Percentiles rank a stretch among this genome's conserved stretches.
Conservation (phyloP, 2,888 invertebrate species). For the Petrolisthes manimaculis region DNA sequence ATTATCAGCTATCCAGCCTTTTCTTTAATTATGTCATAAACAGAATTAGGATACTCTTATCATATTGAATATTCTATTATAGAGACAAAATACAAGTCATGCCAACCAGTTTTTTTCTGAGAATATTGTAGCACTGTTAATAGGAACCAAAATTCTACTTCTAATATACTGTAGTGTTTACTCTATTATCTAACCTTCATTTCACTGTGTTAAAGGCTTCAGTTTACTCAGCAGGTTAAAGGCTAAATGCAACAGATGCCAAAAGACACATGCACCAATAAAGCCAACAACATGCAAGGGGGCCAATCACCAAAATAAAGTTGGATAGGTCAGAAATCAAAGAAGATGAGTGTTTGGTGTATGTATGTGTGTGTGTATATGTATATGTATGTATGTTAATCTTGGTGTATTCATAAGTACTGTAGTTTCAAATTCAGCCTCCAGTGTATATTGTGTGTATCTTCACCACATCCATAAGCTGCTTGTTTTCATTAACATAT, state of each 20-base stretch:
- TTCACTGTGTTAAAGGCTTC: constrained; percentile 37
- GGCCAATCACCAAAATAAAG: constrained; percentile 53
- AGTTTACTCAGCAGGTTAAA: constrained; percentile 54
- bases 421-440: neutral
- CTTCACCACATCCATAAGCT: too few species aligned
- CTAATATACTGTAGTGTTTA: constrained; percentile 12
- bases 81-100: neutral
- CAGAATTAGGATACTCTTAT: too few species aligned
- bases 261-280: constrained; percentile 45
- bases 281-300: constrained; percentile 43
- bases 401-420: neutral
- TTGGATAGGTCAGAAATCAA: constrained; percentile 37
- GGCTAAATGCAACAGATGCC: constrained; percentile 38
- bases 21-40: too few species aligned
- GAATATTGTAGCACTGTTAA: constrained; percentile 22
- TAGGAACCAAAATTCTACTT: constrained; percentile 36
- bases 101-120: neutral
- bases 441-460: too few species aligned
- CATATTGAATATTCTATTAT: too few species aligned
- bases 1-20: too few species aligned
- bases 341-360: constrained; percentile 30
- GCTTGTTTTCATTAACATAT: too few species aligned
- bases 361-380: neutral
- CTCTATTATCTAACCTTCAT: neutral
- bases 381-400: neutral